Base-by-base conservation (phyloP, 1,140 invertebrate genomes). In the Ectropis grisescens region DNA sequence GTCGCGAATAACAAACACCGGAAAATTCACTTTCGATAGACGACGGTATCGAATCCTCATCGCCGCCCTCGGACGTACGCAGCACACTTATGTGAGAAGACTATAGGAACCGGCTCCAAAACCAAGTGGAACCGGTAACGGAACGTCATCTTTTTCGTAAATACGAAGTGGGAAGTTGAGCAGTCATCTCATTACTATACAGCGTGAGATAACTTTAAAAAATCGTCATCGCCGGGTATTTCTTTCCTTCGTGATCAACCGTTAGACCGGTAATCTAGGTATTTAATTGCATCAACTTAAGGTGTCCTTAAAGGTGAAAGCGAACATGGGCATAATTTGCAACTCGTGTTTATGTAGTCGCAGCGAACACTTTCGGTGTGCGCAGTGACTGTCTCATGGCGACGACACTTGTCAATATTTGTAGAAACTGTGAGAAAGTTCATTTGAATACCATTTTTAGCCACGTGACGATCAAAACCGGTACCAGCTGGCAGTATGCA, bases 1-100 rank as follows among this genome's bases (percentile, higher is more conserved):
- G 51, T 51, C 43, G 50, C 50, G 69, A 66, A 72, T 76, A 65
- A 68, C 65, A 79, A 79, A 65, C 64, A 67, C 58, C 59, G 57
- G 59, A 70, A 70, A 64, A 50, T 71, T 79, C 74, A 66, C 74
- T 79, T 79, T 79, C 70, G 51, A 74, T 53, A 48, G 49, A 48
- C 44, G 37, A 52, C 53, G 48, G 45, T 55, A 66, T 57, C 46
- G 44, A 53, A 59, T 61, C 59, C 54, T 48, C 46, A n/a, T n/a
- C n/a, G n/a, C n/a, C n/a, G n/a, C n/a, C n/a, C n/a, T n/a, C n/a
- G n/a, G n/a, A n/a, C n/a, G n/a, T n/a, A n/a, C n/a, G n/a, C n/a
- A n/a, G n/a, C n/a, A n/a, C n/a, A n/a, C n/a, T n/a, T n/a, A n/a
- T n/a, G n/a, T n/a, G n/a, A n/a, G n/a, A n/a, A n/a, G n/a, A n/a